These are phyloP conservation scores for Atethmia centrago DNA, from an alignment of 2,888 invertebrate species.

Conservation along the genomic window DNA sequence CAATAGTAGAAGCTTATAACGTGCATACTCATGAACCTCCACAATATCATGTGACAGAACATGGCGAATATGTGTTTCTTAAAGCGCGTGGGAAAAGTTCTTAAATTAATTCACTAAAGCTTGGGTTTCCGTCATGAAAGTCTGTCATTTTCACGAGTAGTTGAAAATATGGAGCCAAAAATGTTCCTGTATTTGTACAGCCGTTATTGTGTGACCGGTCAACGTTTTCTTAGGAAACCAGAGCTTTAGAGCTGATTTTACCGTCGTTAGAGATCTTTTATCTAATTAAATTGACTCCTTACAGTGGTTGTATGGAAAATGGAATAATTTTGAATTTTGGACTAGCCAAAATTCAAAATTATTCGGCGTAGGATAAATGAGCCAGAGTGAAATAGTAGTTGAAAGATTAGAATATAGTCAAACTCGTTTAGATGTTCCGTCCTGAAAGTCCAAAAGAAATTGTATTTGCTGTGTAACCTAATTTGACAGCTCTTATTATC, in stretches of 20 bases:
- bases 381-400: background rate
- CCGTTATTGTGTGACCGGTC: background rate
- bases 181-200: too few species aligned
- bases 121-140: background rate
- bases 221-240: background rate
- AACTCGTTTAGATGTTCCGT: background rate
- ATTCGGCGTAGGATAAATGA: too few species aligned
- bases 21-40: constrained; percentile 69
- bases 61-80: constrained; percentile 60
- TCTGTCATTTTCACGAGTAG: too few species aligned
- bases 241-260: background rate
- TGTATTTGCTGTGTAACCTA: background rate
- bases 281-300: background rate
- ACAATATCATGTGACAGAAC: constrained; percentile 49
- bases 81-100: background rate
- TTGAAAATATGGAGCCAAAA: too few species aligned
- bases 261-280: background rate
- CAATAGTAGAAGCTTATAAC: constrained; percentile 53
- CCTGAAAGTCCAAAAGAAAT: background rate
- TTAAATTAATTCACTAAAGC: background rate
- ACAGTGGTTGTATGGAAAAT: background rate
- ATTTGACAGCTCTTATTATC: background rate
- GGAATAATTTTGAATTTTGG: too few species aligned
- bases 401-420: background rate
- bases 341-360: too few species aligned